Conservation (phyloP, 2,797 vertebrate genomes). For the Halcyon smyrnensis region DNA sequence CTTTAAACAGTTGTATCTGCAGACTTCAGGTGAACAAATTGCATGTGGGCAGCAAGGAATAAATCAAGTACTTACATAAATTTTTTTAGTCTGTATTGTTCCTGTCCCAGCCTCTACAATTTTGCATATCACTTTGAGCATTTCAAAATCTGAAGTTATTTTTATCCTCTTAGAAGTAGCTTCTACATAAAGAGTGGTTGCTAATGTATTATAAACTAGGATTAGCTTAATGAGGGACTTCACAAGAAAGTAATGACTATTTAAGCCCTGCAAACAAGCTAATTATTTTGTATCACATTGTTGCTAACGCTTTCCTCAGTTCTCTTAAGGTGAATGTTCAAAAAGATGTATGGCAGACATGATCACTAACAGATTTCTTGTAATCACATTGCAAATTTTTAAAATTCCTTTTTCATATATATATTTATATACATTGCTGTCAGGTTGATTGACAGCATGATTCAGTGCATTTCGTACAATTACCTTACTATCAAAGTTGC, state of each 20-base stretch:
- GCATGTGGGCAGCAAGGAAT: constrained; percentile 44
- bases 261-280: constrained; percentile 74
- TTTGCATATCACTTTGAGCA: not conserved
- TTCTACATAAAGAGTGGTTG: constrained; percentile 49
- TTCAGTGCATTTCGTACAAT: not conserved
- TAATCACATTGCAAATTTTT: not conserved
- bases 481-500: not conserved
- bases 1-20: constrained; percentile 40
- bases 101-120: constrained; percentile 6
- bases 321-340: constrained; percentile 30
- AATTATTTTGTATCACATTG: constrained; percentile 65
- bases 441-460: constrained; percentile 9
- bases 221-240: constrained; percentile 74
- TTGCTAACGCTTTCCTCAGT: not conserved
- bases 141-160: constrained; percentile 36
- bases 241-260: constrained; percentile 63
- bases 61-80: constrained; percentile 19
- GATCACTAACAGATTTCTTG: constrained; percentile 46
- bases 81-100: constrained; percentile 29
- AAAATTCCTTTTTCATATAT: not conserved
- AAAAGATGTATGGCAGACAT: constrained; percentile 17
- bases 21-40: constrained; percentile 39
- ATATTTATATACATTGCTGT: not conserved
- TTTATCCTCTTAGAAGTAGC: constrained; percentile 31
- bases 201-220: constrained; percentile 65